phyloP scores from a whole-genome alignment of 2,888 invertebrate genomes.

The Scrobipalpa costella region DNA sequence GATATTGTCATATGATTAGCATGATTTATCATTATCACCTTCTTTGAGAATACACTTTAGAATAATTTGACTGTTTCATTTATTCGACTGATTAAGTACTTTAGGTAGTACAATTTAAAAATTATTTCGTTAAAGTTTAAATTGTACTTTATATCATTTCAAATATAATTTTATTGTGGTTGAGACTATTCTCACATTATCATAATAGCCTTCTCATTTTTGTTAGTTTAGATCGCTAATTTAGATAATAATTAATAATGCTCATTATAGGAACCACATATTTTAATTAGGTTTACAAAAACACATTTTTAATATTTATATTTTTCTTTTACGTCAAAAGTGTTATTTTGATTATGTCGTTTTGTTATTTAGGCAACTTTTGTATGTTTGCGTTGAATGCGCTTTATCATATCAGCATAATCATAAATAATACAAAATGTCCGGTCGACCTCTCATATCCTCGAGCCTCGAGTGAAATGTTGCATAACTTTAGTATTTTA shows the following conservation, averaged over 20 bases:
- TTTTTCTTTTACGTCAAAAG: background rate
- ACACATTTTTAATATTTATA: background rate
- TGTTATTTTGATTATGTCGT: too few species aligned
- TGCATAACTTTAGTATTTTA: slow-evolving; percentile 37
- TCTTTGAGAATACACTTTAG: background rate
- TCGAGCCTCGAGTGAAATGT: slow-evolving; percentile 33
- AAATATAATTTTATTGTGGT: background rate
- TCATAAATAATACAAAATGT: slow-evolving; percentile 12
- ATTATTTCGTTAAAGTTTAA: background rate
- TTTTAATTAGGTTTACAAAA: background rate
- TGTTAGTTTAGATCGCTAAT: background rate
- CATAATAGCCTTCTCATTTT: background rate
- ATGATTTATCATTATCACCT: slow-evolving; percentile 11
- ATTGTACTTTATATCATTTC: background rate
- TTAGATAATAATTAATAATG: background rate
- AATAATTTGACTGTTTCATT: background rate
- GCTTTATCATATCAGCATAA: background rate
- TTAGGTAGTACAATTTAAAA: too few species aligned
- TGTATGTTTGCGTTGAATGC: background rate
- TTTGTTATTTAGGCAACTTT: background rate
- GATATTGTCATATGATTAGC: slow-evolving; percentile 10
- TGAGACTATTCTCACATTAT: slow-evolving; percentile 9
- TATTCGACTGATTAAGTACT: background rate
- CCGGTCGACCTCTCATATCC: slow-evolving; percentile 1
- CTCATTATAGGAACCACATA: background rate